Percentiles rank a stretch among this genome's conserved stretches.
phyloP scores from a whole-genome alignment of 92 coral and sea anemone genomes.

The Micromussa lordhowensis region DNA sequence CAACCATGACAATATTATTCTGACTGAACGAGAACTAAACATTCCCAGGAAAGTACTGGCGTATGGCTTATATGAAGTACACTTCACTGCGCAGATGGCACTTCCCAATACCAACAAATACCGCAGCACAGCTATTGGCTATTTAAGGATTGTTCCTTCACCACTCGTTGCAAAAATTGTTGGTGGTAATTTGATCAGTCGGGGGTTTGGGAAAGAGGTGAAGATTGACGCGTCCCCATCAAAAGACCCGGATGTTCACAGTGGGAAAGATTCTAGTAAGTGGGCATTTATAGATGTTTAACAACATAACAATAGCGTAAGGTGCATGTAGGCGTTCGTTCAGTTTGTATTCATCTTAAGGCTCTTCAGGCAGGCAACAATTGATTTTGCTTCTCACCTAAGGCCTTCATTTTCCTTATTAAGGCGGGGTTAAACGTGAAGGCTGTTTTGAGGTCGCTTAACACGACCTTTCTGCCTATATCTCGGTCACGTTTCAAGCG shows the following conservation, averaged over 20 bases:
- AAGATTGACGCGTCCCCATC: slow-evolving; percentile 55
- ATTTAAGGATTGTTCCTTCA: slow-evolving; percentile 56
- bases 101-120: slow-evolving; percentile 18
- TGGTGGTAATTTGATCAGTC: slow-evolving; percentile 59
- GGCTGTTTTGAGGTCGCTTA: too few relatives aligned
- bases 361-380: neutral
- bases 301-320: neutral
- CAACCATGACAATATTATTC: slow-evolving; percentile 1
- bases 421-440: too few relatives aligned
- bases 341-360: neutral
- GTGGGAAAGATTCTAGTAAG: slow-evolving; percentile 48
- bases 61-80: slow-evolving; percentile 55
- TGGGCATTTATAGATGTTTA: neutral
- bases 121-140: slow-evolving; percentile 43
- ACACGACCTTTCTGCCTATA: too few relatives aligned
- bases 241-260: slow-evolving; percentile 59
- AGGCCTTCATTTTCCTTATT: neutral
- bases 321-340: neutral
- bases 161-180: slow-evolving; percentile 54
- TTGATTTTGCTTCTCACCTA: neutral
- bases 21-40: slow-evolving; percentile 16
- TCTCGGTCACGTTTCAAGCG: too few relatives aligned
- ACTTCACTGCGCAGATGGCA: slow-evolving; percentile 53
- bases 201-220: slow-evolving; percentile 63
- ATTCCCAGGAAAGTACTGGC: slow-evolving; percentile 38